Percentiles rank a stretch among this genome's conserved stretches.
Evolutionary conservation across 2,888 invertebrate species (phyloP).

Genomic region (Terebella lapidaria): DNA sequence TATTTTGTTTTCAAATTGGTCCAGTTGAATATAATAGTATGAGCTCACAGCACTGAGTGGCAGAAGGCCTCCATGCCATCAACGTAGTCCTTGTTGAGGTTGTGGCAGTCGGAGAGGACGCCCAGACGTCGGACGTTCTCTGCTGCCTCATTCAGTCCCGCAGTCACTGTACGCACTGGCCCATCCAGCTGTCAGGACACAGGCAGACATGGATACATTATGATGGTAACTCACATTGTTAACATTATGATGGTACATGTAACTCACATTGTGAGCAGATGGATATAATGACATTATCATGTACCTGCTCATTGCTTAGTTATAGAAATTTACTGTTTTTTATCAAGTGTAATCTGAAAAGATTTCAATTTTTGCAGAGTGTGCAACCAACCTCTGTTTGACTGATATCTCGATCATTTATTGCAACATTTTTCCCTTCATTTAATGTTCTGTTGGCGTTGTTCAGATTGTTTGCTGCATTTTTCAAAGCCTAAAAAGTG

Average conservation of each 20-base stretch:
- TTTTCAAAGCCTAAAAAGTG: slow-evolving; percentile 1
- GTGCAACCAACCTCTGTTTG: background rate
- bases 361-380: no score
- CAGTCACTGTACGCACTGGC: background rate
- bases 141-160: background rate
- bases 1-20: no score
- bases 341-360: no score
- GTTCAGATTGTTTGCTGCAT: background rate
- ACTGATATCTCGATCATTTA: background rate
- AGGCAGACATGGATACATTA: no score
- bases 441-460: background rate
- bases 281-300: no score
- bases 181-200: background rate
- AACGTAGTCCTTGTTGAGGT: slow-evolving; percentile 25
- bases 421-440: background rate
- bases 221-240: no score
- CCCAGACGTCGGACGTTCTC: slow-evolving; percentile 13
- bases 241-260: background rate
- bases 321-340: no score
- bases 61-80: slow-evolving; percentile 57
- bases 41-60: slow-evolving; percentile 30
- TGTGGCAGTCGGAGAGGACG: slow-evolving; percentile 23
- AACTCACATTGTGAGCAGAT: no score
- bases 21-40: no score
- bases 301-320: no score